A percentile compares a stretch with the other conserved stretches of the same genome.
Conservation (phyloP, 2,113 vertebrate genomes). For the western clawed frog (Xenopus tropicalis) region DNA sequence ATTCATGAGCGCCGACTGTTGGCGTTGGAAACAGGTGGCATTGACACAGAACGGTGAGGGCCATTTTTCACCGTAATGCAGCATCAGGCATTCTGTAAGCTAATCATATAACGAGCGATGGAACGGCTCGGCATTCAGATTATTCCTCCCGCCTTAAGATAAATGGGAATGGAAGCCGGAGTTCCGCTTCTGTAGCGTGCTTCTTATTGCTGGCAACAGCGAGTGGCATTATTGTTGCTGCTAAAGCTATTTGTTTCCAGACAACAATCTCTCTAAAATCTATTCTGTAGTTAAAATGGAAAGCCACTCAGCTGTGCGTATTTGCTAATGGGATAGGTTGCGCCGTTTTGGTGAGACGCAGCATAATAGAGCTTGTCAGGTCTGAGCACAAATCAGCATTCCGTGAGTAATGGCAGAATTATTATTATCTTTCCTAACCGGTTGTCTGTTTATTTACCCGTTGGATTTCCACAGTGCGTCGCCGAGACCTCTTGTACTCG, state of each 20-base stretch:
- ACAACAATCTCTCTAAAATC: not conserved
- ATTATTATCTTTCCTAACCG: not conserved
- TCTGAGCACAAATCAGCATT: not conserved
- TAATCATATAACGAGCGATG: slow-evolving; percentile 12
- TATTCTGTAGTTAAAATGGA: not conserved
- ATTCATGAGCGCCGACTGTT: not conserved
- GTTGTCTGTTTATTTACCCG: not conserved
- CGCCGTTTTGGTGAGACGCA: not conserved
- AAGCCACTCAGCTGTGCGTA: not conserved
- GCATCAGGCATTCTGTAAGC: slow-evolving; percentile 19
- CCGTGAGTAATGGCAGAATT: not conserved
- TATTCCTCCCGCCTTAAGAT: slow-evolving; percentile 11
- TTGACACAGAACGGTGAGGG: slow-evolving; percentile 16
- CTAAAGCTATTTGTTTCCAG: not conserved
- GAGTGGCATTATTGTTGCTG: not conserved
- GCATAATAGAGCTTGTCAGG: not conserved
- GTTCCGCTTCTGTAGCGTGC: not conserved
- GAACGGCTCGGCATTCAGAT: not conserved
- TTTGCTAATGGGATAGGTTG: not conserved
- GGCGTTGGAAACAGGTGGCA: slow-evolving; percentile 1
- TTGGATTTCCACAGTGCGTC: not conserved
- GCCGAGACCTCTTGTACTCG: too few species aligned
- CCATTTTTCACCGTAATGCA: slow-evolving; percentile 20
- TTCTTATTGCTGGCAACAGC: slow-evolving; percentile 4
- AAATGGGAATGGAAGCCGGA: not conserved